Evolutionary conservation across 2,113 vertebrate species (phyloP), one percentile per base, ranked within the genome.

Genomic region (Eira barbara): DNA sequence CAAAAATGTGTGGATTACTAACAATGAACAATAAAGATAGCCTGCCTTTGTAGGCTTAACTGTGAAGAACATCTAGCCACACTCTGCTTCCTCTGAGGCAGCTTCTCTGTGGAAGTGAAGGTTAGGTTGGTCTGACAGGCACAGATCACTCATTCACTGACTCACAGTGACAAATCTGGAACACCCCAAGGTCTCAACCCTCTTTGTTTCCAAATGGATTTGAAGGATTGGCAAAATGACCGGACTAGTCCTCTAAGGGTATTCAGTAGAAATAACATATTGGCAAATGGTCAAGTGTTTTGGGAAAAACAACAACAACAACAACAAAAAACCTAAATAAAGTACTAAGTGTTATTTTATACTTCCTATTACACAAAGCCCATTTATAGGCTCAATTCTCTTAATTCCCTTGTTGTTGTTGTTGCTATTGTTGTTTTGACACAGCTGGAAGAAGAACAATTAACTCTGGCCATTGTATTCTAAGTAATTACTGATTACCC

Each of bases 401-500:
- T 31, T 69, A 69, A 36, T 69, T 21, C 18, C 67, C 31, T 23
- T 52, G 20, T 49, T 95, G 36, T 25, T 73, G 71, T 27, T 42
- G 13, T 42, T 39, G 67, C 39, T 42, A 42, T 36, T 71, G n/a
- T 97, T 97, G 9, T 78, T 97, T 97, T 94, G 63, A 97, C 80
- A 71, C 21, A 95, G 59, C 39, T 96, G 39, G 55, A 92, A 95
- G 73, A 98, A 78, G 87, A 97, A 45, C 90, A 97, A 89, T 97
- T 94, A 97, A 91, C n/a, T 94, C 4, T 94, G 34, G 15, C 29
- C 20, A 59, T 94, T 97, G 76, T 81, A 42, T 93, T 90, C 65
- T 97, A 86, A 97, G 91, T 98, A 96, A 98, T 97, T 97, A 74
- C 89, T 93, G 89, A 69, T 98, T 96, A 82, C 89, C 34, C 27